Conservation (phyloP, 2,888 invertebrate species). For the Neria commutata region DNA sequence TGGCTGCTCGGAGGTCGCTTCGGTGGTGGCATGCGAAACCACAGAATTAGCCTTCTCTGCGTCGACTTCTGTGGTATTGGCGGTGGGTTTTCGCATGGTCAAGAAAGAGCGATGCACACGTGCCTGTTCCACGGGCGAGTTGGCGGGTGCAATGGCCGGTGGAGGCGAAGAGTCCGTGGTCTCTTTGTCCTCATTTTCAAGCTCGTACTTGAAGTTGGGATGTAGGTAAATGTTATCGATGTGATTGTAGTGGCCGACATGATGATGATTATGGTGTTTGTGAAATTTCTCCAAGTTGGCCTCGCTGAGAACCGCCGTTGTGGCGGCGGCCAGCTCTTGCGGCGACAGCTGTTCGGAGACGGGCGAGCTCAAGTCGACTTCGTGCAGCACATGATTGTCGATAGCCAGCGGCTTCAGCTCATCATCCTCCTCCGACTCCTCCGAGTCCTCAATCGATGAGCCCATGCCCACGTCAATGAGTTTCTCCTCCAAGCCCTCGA, state of each 20-base stretch:
- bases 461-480: slow-evolving; percentile 55
- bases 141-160: slow-evolving; percentile 44
- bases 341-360: slow-evolving; percentile 29
- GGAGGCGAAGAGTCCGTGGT: slow-evolving; percentile 43
- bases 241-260: slow-evolving; percentile 1
- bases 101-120: slow-evolving; percentile 52
- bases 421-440: slow-evolving; percentile 60
- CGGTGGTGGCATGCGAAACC: slow-evolving; percentile 21
- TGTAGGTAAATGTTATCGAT: slow-evolving; percentile 55
- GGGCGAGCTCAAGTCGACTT: slow-evolving; percentile 38
- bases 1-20: slow-evolving; percentile 22
- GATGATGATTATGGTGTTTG: slow-evolving; percentile 28
- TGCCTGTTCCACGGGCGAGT: slow-evolving; percentile 42
- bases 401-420: slow-evolving; percentile 60
- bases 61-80: slow-evolving; percentile 27
- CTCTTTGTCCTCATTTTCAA: slow-evolving; percentile 18
- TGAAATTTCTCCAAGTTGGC: slow-evolving; percentile 56
- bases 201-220: slow-evolving; percentile 48
- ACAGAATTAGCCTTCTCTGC: slow-evolving; percentile 16
- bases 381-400: slow-evolving; percentile 57
- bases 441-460: slow-evolving; percentile 52
- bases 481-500: slow-evolving; percentile 42
- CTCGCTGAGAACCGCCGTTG: slow-evolving; percentile 46
- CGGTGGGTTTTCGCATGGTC: slow-evolving; percentile 42
- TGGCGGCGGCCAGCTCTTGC: slow-evolving; percentile 19